Base-by-base conservation (phyloP, 2,797 vertebrate species). In the Acipenser ruthenus region DNA sequence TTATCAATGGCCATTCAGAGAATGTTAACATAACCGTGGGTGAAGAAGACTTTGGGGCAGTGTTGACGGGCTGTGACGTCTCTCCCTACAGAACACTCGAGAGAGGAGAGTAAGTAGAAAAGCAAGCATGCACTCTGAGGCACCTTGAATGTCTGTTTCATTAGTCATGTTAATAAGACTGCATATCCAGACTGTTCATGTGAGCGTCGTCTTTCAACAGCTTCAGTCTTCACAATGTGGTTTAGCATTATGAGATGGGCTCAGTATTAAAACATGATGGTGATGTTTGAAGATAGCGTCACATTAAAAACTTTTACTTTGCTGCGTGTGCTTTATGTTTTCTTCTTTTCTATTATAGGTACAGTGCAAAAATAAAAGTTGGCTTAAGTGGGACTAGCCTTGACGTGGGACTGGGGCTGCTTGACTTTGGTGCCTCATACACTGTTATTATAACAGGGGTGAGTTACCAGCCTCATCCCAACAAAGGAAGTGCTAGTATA, bases 341-440 rank as follows among this genome's bases (percentile, higher is more conserved):
- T 71, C 70, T 64, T 68, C 9, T 70, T 48, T 68, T 65, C 65
- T 74, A 5, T 69, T 66, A 64, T 72, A 95, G 93, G 66, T 95
- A 97, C 64, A 49, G 65, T 49, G 11, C 65, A 88, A 53, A 69
- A 49, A 18, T 92, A 88, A 64, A 59, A 52, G 73, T 61, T 6
- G 68, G 64, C 23, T 37, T 37, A 37, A 37, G 23, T 37, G 23
- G 23, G 23, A 37, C 23, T 37, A 37, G 23, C 23, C 23, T 37
- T 37, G 23, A 37, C 23, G 65, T 96, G 37, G 69, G 91, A 70
- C 78, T 98, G 48, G 94, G 92, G 49, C 82, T 95, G 59, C 85
- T 98, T 62, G 93, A 97, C 79, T 95, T 94, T 2, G 95, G 93
- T 6, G 90, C 88, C 0, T 83, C 87, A 0, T 98, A 98, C 81